These are phyloP conservation scores for Andrena bucephala DNA, from an alignment of 2,888 invertebrate species.

Conservation along the genomic window DNA sequence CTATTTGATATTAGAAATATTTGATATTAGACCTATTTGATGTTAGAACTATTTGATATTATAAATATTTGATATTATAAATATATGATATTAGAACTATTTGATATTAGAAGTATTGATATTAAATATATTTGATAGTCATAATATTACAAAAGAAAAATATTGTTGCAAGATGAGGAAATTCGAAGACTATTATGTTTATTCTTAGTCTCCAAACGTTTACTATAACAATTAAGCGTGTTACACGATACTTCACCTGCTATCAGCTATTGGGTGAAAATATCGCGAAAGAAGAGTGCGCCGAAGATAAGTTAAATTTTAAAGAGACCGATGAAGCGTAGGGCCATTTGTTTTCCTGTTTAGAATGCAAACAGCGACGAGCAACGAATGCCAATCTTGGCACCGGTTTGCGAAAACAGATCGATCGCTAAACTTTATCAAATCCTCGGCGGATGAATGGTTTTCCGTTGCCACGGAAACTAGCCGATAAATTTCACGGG, in stretches of 20 bases:
- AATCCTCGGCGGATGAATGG: slow-evolving; percentile 22
- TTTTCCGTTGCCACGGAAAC: background rate
- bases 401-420: slow-evolving; percentile 48
- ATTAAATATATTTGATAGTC: no score
- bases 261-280: background rate
- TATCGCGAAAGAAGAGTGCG: background rate
- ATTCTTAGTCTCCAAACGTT: no score
- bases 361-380: slow-evolving; percentile 28
- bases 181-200: no score
- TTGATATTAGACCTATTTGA: no score
- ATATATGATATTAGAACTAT: no score
- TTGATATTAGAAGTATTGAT: no score
- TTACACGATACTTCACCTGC: background rate
- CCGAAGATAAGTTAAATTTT: background rate
- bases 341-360: slow-evolving; percentile 24
- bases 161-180: no score
- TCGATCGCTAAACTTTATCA: slow-evolving; percentile 39
- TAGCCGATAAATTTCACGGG: slow-evolving; percentile 30
- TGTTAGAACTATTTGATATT: no score
- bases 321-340: slow-evolving; percentile 7
- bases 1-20: no score
- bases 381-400: slow-evolving; percentile 25
- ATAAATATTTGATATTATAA: no score
- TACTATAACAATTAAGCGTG: background rate
- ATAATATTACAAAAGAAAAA: no score